A percentile compares a stretch with the other conserved stretches of the same genome.
These are phyloP conservation scores for Sylvilagus floridanus DNA, from an alignment of 2,797 vertebrate genomes.

Conservation along the genomic window DNA sequence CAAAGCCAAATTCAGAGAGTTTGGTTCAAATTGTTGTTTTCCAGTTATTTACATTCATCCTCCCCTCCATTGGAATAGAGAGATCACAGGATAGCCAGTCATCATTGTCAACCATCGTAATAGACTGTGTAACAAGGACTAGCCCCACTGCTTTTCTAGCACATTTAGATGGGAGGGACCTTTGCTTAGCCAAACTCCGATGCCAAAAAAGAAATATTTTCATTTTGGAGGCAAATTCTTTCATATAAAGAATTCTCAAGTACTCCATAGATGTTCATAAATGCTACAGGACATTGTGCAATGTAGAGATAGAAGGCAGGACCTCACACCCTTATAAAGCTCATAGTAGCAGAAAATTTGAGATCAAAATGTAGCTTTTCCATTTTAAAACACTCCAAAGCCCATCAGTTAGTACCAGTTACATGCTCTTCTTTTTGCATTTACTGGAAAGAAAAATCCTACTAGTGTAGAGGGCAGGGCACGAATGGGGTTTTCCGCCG, in stretches of 20 bases:
- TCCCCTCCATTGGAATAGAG: background rate
- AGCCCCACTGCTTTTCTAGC: background rate
- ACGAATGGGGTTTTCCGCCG: slow-evolving; percentile 54
- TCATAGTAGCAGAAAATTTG: slow-evolving; percentile 15
- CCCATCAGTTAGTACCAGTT: slow-evolving; percentile 33
- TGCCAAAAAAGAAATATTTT: background rate
- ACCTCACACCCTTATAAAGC: background rate
- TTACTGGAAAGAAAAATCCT: slow-evolving; percentile 68
- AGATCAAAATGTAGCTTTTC: slow-evolving; percentile 28
- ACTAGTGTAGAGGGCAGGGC: slow-evolving; percentile 52
- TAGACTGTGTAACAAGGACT: background rate
- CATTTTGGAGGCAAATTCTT: background rate
- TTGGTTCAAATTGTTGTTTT: slow-evolving; percentile 6
- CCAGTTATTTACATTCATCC: background rate
- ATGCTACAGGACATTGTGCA: background rate
- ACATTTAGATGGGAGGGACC: background rate
- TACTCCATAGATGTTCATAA: background rate
- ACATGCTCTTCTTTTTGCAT: slow-evolving; percentile 43
- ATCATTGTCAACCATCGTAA: background rate
- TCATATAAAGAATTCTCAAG: slow-evolving; percentile 24
- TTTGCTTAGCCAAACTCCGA: slow-evolving; percentile 10
- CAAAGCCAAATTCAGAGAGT: slow-evolving; percentile 34
- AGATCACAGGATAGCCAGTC: background rate
- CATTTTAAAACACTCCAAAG: background rate
- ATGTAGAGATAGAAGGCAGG: background rate